phyloP scores from a whole-genome alignment of 2,797 vertebrate genomes.

The Eleutherodactylus coqui region DNA sequence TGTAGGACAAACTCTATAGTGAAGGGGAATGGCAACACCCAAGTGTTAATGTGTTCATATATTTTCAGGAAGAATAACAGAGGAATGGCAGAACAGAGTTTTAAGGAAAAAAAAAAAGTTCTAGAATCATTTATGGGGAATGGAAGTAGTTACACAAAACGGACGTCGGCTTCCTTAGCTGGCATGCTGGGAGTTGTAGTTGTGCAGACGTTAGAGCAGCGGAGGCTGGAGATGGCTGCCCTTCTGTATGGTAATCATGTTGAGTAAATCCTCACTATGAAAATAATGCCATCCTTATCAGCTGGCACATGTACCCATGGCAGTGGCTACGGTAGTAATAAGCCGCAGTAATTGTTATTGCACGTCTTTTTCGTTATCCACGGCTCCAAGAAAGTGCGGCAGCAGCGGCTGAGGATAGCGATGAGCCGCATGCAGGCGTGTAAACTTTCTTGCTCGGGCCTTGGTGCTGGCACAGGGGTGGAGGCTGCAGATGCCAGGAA shows the following conservation, averaged over 20 bases:
- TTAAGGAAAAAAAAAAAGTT: too few species aligned
- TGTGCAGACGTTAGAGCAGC: background rate
- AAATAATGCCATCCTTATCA: background rate
- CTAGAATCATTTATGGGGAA: too few species aligned
- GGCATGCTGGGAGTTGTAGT: background rate
- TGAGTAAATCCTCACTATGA: background rate
- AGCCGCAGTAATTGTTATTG: background rate
- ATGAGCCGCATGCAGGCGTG: background rate
- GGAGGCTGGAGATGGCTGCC: too few species aligned
- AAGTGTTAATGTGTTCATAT: too few species aligned
- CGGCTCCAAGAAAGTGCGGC: background rate
- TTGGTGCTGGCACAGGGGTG: background rate
- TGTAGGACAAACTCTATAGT: too few species aligned
- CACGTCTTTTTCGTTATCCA: background rate
- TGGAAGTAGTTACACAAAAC: too few species aligned
- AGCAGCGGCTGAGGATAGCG: background rate
- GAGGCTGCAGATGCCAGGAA: background rate
- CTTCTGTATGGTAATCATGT: background rate
- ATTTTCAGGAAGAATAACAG: too few species aligned
- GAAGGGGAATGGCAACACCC: too few species aligned
- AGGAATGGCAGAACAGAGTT: too few species aligned
- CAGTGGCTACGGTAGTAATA: background rate
- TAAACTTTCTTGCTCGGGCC: slow-evolving; percentile 1
- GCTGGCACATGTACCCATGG: background rate
- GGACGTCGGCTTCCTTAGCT: too few species aligned